Conservation (phyloP, 64 coral and sea anemone species). For the Porites lutea region DNA sequence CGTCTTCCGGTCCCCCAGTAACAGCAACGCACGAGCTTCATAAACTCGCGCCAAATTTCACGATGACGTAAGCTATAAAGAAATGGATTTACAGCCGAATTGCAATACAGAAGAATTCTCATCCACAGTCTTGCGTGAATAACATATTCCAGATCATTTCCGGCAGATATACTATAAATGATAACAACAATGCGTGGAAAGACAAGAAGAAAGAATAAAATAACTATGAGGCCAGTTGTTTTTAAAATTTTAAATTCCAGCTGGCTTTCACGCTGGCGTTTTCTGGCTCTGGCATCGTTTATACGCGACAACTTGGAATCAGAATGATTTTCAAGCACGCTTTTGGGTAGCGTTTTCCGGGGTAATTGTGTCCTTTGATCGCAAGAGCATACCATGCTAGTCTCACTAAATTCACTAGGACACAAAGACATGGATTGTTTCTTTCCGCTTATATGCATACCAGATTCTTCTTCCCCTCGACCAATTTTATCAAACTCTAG, state of each 20-base stretch:
- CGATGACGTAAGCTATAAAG: conserved; percentile 67
- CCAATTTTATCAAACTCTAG: too few relatives aligned
- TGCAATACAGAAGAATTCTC: conserved; percentile 55
- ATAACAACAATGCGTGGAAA: conserved; percentile 71
- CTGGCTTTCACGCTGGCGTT: neutral
- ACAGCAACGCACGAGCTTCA: neutral
- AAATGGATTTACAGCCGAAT: conserved; percentile 50
- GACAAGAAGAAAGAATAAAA: conserved; percentile 47
- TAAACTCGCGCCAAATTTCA: conserved; percentile 67
- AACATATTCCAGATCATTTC: neutral
- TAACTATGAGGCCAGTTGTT: conserved; percentile 54
- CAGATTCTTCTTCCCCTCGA: too few relatives aligned
- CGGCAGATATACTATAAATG: conserved; percentile 19
- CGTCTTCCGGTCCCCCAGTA: neutral
- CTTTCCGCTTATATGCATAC: neutral
- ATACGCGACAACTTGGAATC: neutral
- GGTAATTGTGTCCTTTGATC: neutral
- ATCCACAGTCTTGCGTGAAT: conserved; percentile 35
- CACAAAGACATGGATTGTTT: neutral
- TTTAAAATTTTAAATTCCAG: conserved; percentile 47
- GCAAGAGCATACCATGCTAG: neutral
- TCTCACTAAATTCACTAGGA: neutral
- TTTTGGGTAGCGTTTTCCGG: neutral
- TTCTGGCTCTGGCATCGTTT: neutral
- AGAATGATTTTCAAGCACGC: neutral